Percentiles rank a stretch among this genome's conserved stretches.
Evolutionary conservation across 2,888 invertebrate species (phyloP).

Genomic region (Andrena chrysosceles): DNA sequence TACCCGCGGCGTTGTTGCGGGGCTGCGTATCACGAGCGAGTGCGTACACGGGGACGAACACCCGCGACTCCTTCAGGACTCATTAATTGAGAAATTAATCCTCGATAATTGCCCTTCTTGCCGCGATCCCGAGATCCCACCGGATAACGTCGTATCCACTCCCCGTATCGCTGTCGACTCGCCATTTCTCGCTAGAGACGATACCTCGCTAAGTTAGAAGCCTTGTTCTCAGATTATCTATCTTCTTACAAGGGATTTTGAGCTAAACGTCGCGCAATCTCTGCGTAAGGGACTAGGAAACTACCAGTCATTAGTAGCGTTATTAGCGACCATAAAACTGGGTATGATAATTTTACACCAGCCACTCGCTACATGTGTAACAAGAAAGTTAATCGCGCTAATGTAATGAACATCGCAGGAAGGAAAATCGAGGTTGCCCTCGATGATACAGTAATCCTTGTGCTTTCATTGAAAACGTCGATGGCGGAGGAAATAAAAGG

Average conservation of each 20-base stretch:
- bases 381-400: too few relatives aligned
- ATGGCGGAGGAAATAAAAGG: neutral
- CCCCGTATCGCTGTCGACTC: neutral
- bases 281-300: neutral
- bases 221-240: too few relatives aligned
- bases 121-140: neutral
- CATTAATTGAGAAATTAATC: conserved; percentile 78
- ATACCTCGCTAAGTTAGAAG: neutral
- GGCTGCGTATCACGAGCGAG: conserved; percentile 30
- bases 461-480: neutral
- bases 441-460: neutral
- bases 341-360: too few relatives aligned
- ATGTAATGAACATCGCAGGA: too few relatives aligned
- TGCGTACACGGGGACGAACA: conserved; percentile 58
- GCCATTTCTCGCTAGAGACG: conserved; percentile 4
- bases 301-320: too few relatives aligned
- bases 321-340: too few relatives aligned
- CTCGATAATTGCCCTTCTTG: conserved; percentile 70
- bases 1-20: conserved; percentile 29
- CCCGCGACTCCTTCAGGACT: conserved; percentile 70
- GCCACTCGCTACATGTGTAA: too few relatives aligned
- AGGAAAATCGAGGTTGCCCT: neutral
- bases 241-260: neutral
- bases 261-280: neutral
- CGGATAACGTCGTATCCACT: neutral